Percentiles rank a stretch among this genome's conserved stretches.
Evolutionary conservation across 2,113 vertebrate genomes (phyloP).

Genomic region (Paradisaea rubra): DNA sequence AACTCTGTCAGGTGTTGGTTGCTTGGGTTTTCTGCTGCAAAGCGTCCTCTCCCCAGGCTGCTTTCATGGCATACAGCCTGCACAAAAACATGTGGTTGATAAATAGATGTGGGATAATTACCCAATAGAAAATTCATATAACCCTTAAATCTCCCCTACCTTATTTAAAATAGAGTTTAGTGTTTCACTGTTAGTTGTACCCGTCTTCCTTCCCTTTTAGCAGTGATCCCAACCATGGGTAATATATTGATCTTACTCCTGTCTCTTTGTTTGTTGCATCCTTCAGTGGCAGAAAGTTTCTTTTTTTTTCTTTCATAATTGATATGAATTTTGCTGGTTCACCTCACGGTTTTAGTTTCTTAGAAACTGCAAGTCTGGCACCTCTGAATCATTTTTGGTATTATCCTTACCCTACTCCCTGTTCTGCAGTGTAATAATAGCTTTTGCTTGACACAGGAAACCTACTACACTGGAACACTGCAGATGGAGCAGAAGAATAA

Average conservation of each 20-base stretch:
- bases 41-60: neutral
- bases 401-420: constrained; percentile 50
- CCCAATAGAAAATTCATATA: neutral
- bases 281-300: neutral
- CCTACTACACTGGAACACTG: constrained; percentile 43
- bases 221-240: neutral
- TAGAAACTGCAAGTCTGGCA: constrained; percentile 49
- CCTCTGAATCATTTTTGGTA: constrained; percentile 50
- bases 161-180: neutral
- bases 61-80: neutral
- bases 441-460: constrained; percentile 50
- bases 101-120: neutral
- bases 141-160: neutral
- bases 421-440: constrained; percentile 58
- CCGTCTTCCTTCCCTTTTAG: neutral
- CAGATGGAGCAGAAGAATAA: constrained; percentile 53
- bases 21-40: neutral
- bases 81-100: neutral
- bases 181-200: neutral
- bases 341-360: constrained; percentile 36
- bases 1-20: neutral
- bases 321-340: constrained; percentile 6
- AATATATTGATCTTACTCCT: neutral
- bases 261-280: neutral
- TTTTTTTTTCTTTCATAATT: neutral